Conservation (phyloP, 2,113 vertebrate genomes). For the Pituophis catenifer region DNA sequence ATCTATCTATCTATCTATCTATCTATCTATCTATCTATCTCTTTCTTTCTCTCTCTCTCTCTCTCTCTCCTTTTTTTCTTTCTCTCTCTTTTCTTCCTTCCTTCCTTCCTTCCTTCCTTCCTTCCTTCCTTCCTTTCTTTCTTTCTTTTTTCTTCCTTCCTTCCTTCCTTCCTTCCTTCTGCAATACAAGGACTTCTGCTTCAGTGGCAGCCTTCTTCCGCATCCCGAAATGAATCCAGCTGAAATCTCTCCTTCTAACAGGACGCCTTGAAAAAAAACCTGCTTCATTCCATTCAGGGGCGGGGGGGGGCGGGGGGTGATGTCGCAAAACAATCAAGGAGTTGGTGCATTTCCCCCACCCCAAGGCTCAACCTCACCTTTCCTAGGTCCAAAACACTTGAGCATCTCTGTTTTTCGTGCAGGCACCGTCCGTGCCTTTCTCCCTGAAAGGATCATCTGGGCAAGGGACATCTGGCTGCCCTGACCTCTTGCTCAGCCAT, state of each 20-base stretch:
- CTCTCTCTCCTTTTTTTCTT: too few relatives aligned
- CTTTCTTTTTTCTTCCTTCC: too few relatives aligned
- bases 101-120: too few relatives aligned
- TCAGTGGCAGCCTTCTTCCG: not conserved
- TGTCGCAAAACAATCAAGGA: not conserved
- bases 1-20: too few relatives aligned
- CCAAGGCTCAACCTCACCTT: not conserved
- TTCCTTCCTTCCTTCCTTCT: not conserved
- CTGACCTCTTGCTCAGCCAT: not conserved
- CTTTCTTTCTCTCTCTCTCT: accelerated
- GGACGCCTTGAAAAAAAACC: not conserved
- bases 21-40: too few relatives aligned
- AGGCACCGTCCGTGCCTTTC: not conserved
- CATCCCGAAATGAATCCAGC: not conserved
- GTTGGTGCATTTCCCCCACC: not conserved
- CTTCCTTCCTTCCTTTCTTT: too few relatives aligned
- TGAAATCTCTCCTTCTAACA: not conserved
- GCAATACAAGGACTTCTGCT: not conserved
- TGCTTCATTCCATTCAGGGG: not conserved
- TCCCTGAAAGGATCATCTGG: not conserved
- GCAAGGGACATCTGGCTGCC: not conserved
- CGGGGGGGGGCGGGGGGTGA: not conserved
- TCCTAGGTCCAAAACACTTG: not conserved
- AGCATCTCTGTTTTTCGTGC: not conserved
- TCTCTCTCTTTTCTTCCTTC: too few relatives aligned